Base-by-base conservation (phyloP, 2,113 vertebrate genomes). In the Proteles cristata region DNA sequence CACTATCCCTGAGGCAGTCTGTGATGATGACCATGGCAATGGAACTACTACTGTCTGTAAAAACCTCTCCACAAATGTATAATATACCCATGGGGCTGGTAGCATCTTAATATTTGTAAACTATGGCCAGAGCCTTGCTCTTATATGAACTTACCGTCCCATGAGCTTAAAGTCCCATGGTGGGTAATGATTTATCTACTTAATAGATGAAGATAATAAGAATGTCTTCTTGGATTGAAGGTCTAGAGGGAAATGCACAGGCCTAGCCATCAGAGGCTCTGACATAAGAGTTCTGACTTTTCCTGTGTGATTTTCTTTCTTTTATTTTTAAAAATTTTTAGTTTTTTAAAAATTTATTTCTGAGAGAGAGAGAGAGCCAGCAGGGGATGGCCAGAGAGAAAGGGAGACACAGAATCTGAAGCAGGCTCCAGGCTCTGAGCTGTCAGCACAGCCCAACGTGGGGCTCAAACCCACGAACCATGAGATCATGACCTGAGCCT, bases 211-310 rank as follows among this genome's bases (percentile, higher is more conserved):
- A 55, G 12, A 50, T 35, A 73, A 43, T 69, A 66, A 77, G 5
- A 79, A 9, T 48, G 16, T 35, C 9, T 19, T n/a, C 8, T 14
- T 1, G 0, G 7, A 2, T 7, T 1, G 7, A 53, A 3, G 5
- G n/a, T 48, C 33, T 53, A 31, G 17, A 19, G 33, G 9, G 10
- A 43, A 39, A 58, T 11, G 39, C 0, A 35, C 15, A 6, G 65
- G 3, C 19, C 28, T 58, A 43, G 16, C 15, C 31, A 11, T 14
- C 5, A 58, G 25, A 35, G 2, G 66, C 58, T 81, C 25, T 9
- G 21, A 26, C 63, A 39, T 33, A 11, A 39, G n/a, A 11, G 5
- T 8, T 25, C 33, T 66, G 39, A 7, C 2, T 28, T 63, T 33
- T 21, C 33, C 43, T 39, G 26, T 11, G 0, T n/a, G n/a, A 43